Percentiles rank a stretch among this genome's conserved stretches.
Evolutionary conservation across 1,140 invertebrate genomes (phyloP).

Genomic region (Phthorimaea operculella): DNA sequence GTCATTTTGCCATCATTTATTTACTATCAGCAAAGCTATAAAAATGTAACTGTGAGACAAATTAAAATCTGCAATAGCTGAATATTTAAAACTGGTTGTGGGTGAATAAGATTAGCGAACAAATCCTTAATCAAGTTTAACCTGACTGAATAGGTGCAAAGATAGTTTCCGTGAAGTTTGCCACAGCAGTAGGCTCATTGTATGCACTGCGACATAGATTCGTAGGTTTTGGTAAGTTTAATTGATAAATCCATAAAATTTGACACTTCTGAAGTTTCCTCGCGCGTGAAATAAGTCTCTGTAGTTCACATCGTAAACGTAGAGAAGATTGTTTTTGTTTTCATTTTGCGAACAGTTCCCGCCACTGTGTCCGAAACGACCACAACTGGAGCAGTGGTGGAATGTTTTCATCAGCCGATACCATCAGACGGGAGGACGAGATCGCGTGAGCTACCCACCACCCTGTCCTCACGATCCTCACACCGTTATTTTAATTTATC

Average conservation of each 20-base stretch:
- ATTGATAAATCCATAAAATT: no score
- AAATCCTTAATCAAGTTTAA: no score
- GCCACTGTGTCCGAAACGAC: constrained; percentile 24
- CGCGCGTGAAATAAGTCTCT: not conserved
- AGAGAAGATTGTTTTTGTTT: not conserved
- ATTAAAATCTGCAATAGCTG: no score
- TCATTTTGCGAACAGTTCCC: not conserved
- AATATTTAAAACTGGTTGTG: no score
- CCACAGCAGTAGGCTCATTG: not conserved
- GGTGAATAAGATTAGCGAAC: no score
- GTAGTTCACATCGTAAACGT: not conserved
- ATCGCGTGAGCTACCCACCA: constrained; percentile 40
- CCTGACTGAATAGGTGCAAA: no score
- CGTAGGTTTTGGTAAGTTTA: no score
- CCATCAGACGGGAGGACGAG: constrained; percentile 34
- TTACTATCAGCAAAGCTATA: not conserved
- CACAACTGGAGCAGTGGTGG: constrained; percentile 49
- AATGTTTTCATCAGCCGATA: constrained; percentile 20
- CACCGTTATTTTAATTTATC: constrained; percentile 46
- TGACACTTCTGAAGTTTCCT: no score
- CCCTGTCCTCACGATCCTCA: constrained; percentile 36
- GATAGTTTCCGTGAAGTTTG: no score
- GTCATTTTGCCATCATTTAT: not conserved
- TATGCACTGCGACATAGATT: no score
- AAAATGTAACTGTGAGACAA: not conserved